phyloP scores from a whole-genome alignment of 2,888 invertebrate genomes.

The Tenthredo notha region DNA sequence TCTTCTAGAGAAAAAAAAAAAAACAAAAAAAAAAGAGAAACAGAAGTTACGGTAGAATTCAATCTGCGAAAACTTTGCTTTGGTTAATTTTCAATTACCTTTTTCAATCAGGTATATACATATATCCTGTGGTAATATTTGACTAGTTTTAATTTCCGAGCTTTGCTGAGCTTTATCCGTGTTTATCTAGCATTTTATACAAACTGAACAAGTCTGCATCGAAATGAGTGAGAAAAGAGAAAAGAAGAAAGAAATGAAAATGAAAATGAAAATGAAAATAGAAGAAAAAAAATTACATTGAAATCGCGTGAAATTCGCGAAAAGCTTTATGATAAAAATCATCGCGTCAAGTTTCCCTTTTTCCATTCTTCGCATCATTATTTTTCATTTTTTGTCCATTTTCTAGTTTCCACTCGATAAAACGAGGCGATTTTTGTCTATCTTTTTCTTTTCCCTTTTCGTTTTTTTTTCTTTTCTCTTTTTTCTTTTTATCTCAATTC shows the following conservation, averaged over 20 bases:
- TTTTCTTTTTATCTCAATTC: not conserved
- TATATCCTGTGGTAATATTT: not conserved
- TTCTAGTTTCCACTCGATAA: not conserved
- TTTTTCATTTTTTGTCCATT: not conserved
- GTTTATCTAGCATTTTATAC: not conserved
- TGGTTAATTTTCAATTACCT: slow-evolving; percentile 40
- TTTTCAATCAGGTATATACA: not conserved
- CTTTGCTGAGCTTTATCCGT: not conserved
- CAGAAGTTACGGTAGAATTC: too few relatives aligned
- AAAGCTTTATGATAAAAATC: not conserved
- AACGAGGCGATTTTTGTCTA: not conserved
- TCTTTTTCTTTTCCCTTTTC: not conserved
- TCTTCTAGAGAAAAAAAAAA: too few relatives aligned
- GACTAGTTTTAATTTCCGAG: slow-evolving; percentile 32
- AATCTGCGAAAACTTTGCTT: not conserved
- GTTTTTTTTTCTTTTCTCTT: not conserved
- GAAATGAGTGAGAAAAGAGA: not conserved
- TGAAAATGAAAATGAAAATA: not conserved
- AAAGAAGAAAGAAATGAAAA: not conserved
- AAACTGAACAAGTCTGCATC: not conserved
- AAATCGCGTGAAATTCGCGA: not conserved
- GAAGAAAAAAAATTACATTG: not conserved
- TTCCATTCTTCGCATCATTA: not conserved
- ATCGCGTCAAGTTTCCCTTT: not conserved
- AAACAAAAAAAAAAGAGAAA: too few relatives aligned